Conservation (phyloP, 2,888 invertebrate species). For the Melanotus villosus region DNA sequence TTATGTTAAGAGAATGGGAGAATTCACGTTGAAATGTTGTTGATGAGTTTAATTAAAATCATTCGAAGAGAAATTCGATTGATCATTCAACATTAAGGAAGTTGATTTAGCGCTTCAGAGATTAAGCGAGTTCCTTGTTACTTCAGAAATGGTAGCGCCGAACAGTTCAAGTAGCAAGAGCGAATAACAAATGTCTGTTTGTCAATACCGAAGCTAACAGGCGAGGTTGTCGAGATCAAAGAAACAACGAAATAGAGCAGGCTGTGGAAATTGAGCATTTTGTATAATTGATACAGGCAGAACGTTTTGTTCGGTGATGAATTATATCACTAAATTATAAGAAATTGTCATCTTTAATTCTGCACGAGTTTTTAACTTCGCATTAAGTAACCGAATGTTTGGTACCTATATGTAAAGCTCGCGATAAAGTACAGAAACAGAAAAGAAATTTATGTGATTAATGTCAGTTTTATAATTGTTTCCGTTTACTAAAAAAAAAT, state of each 20-base stretch:
- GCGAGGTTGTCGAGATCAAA: neutral
- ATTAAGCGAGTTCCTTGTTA: slow-evolving; percentile 2
- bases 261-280: neutral
- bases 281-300: no score
- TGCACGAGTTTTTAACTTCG: no score
- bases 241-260: neutral
- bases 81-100: neutral
- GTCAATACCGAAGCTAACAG: neutral
- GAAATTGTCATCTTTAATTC: no score
- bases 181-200: neutral
- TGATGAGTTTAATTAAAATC: neutral
- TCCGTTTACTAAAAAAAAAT: no score
- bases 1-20: neutral
- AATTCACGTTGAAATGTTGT: neutral
- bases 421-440: no score
- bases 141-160: neutral
- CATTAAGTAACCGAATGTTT: no score
- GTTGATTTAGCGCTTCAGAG: slow-evolving; percentile 2
- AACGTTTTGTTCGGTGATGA: no score
- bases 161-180: neutral
- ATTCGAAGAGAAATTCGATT: neutral
- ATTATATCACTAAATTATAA: no score
- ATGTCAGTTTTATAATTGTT: no score
- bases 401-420: no score
- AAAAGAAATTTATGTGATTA: no score